Percentiles rank a stretch among this genome's conserved stretches.
These are phyloP conservation scores for Tetramorium alpestre DNA, from an alignment of 1,140 invertebrate genomes.

Conservation along the genomic window DNA sequence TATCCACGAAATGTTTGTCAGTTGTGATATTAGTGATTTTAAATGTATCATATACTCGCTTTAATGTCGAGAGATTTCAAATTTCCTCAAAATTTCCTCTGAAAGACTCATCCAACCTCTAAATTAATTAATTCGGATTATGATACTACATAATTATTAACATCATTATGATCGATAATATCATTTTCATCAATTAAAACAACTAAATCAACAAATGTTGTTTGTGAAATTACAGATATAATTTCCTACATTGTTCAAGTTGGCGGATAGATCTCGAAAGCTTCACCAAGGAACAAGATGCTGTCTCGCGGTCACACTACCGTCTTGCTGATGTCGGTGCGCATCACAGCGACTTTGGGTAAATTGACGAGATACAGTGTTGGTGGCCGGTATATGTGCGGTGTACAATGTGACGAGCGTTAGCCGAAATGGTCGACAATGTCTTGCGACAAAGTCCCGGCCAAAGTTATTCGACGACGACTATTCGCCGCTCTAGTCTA, in stretches of 20 bases:
- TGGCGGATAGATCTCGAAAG: not conserved
- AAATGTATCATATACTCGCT: not conserved
- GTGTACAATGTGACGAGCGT: conserved; percentile 34
- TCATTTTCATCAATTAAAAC: not conserved
- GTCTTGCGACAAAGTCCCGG: conserved; percentile 36
- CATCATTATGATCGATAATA: not conserved
- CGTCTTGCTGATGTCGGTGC: not conserved
- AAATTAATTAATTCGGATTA: not conserved
- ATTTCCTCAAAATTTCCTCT: not conserved
- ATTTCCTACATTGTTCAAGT: not conserved
- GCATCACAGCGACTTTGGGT: not conserved
- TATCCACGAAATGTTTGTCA: not conserved
- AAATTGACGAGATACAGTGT: conserved; percentile 40
- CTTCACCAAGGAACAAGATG: not conserved
- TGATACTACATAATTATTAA: not conserved
- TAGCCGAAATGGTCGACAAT: conserved; percentile 41
- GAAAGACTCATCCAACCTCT: not conserved
- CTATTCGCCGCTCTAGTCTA: conserved; percentile 12
- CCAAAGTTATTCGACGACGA: conserved; percentile 20
- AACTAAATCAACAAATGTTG: not conserved
- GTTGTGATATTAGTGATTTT: too few species aligned
- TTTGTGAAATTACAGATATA: not conserved
- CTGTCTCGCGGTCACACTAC: conserved; percentile 6
- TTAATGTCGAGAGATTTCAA: not conserved
- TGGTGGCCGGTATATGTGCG: conserved; percentile 3